Percentiles rank a stretch among this genome's conserved stretches.
phyloP scores from a whole-genome alignment of 2,113 vertebrate species.

The Ranitomeya variabilis region DNA sequence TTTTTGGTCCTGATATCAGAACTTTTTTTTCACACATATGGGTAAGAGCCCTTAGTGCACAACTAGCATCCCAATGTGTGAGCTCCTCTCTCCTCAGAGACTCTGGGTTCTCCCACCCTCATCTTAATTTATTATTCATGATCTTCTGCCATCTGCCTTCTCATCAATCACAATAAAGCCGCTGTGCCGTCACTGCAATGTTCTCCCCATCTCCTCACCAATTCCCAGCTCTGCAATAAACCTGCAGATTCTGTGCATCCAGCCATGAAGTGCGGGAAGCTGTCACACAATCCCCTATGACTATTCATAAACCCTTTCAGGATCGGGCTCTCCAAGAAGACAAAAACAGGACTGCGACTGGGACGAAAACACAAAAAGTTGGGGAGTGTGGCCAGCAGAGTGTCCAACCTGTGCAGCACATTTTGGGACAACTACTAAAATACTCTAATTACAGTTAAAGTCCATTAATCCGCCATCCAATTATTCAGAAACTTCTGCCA shows the following conservation, averaged over 20 bases:
- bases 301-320: slow-evolving; percentile 28
- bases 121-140: slow-evolving; percentile 31
- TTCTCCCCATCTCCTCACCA: not conserved
- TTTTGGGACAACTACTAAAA: not conserved
- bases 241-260: slow-evolving; percentile 1
- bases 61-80: not conserved
- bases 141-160: slow-evolving; percentile 25
- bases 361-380: not conserved
- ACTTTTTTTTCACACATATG: no score
- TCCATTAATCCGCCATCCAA: no score
- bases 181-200: slow-evolving; percentile 1
- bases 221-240: slow-evolving; percentile 38
- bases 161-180: slow-evolving; percentile 47
- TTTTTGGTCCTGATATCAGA: no score
- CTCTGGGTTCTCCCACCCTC: not conserved
- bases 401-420: not conserved
- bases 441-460: no score
- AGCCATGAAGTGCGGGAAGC: slow-evolving; percentile 13
- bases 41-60: not conserved
- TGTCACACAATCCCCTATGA: slow-evolving; percentile 33
- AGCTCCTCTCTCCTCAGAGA: not conserved
- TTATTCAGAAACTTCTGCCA: no score
- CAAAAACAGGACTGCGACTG: not conserved
- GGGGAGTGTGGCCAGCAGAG: no score
- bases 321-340: not conserved